Conservation (phyloP, 2,113 vertebrate species). For the Corythoichthys haematopterus region DNA sequence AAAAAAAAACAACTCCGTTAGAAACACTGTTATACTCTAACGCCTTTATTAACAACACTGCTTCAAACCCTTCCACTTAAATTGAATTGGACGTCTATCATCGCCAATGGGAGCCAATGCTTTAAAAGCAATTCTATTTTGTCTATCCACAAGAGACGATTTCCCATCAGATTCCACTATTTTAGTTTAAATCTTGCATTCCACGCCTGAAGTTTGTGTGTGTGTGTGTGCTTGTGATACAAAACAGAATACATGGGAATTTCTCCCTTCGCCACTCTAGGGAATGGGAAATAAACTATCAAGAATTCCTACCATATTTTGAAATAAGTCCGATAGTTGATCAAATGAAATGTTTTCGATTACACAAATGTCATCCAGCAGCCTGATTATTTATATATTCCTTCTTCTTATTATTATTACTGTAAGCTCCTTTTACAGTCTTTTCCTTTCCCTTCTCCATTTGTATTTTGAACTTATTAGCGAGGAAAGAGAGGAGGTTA, state of each 20-base stretch:
- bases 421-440: slow-evolving; percentile 58
- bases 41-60: too few relatives aligned
- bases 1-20: too few relatives aligned
- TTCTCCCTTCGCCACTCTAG: neutral
- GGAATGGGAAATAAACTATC: neutral
- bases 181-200: neutral
- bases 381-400: slow-evolving; percentile 49
- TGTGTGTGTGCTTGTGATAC: neutral
- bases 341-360: neutral
- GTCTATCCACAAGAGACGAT: neutral
- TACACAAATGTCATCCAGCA: slow-evolving; percentile 3
- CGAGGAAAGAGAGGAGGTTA: slow-evolving; percentile 57
- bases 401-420: slow-evolving; percentile 44
- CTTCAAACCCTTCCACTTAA: too few relatives aligned
- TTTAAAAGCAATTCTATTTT: too few relatives aligned
- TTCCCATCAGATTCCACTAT: neutral
- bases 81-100: too few relatives aligned
- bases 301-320: neutral
- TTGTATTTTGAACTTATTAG: slow-evolving; percentile 58
- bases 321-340: neutral
- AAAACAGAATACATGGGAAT: slow-evolving; percentile 5
- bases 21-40: too few relatives aligned
- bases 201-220: neutral
- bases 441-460: slow-evolving; percentile 51
- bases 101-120: too few relatives aligned